Percentiles rank a stretch among this genome's conserved stretches.
Evolutionary conservation across 2,888 invertebrate species (phyloP).

Genomic region (Pediacus dermestoides): DNA sequence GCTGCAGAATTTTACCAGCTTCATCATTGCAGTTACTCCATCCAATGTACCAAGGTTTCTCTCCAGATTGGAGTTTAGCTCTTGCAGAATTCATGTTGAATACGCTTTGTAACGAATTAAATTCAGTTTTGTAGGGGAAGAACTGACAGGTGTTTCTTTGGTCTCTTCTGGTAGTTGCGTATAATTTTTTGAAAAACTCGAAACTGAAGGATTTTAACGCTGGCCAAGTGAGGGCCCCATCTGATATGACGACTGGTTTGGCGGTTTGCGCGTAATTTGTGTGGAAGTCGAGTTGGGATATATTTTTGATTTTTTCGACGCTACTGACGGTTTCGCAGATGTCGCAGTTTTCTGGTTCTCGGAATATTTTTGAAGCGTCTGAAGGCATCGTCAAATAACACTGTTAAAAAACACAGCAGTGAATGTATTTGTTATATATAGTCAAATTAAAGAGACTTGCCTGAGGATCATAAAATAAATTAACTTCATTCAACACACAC

Average conservation of each 20-base stretch:
- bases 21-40: constrained; percentile 93
- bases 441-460: constrained; percentile 15
- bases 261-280: constrained; percentile 70
- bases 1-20: constrained; percentile 71
- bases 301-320: constrained; percentile 64
- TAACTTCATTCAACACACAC: constrained; percentile 13
- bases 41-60: constrained; percentile 61
- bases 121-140: constrained; percentile 89
- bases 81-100: constrained; percentile 70
- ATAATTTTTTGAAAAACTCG: constrained; percentile 78
- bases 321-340: constrained; percentile 66
- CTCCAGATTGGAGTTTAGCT: neutral
- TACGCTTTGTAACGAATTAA: constrained; percentile 73
- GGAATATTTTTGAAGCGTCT: constrained; percentile 53
- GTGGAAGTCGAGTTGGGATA: constrained; percentile 69
- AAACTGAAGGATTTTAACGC: constrained; percentile 63
- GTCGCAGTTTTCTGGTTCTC: constrained; percentile 77
- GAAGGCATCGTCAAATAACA: constrained; percentile 44
- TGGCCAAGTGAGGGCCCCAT: constrained; percentile 78
- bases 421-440: too few relatives aligned
- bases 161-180: constrained; percentile 54
- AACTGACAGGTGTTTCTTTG: constrained; percentile 73
- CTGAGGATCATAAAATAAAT: constrained; percentile 18
- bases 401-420: constrained; percentile 29
- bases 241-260: constrained; percentile 79